Evolutionary conservation across 2,888 invertebrate species (phyloP), one percentile per base, ranked within the genome.

Genomic region (Scrobipalpa atriplicella): DNA sequence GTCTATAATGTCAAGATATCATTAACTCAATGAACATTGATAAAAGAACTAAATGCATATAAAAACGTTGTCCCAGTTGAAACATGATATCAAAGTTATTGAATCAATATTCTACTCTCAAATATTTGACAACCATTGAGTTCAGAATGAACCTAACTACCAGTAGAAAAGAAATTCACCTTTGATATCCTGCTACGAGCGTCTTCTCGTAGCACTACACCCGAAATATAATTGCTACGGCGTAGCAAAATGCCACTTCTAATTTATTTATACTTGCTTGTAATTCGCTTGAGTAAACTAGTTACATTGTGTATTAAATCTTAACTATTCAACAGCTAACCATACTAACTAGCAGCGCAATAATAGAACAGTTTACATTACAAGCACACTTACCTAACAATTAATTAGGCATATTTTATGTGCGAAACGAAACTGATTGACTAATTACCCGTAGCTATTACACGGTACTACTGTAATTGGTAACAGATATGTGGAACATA

Each of bases 311-410:
- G 51, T 52, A 21, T 21, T 21, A 11, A 19, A 58, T 47, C 13
- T 41, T 36, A 36, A 63, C 63, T 39, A 64, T 36, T n/a, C 60
- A 65, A 65, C 64, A 62, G 38, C 65, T 21, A 54, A 54, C 54
- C 29, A 56, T 29, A 13, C 54, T 21, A 63, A 60, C 29, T 21
- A 63, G 65, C 68, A 64, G 16, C 56, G 66, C 67, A 65, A 68
- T 66, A 66, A 60, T 63, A 67, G 66, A 38, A 67, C 62, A 65
- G 38, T 65, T 51, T 39, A 39, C 38, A 38, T 39, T 38, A 39
- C 39, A 39, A 29, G 54, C 21, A 54, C 54, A 56, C 54, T 21
- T 52, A 11, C 2, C 54, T 56, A 58, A 38, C 58, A 58, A 58
- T 58, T 36, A 58, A 58, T 58, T 38, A 38, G 38, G 58, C 58